Evolutionary conservation across 2,797 vertebrate species (phyloP).

Genomic region (Prunella strophiata): DNA sequence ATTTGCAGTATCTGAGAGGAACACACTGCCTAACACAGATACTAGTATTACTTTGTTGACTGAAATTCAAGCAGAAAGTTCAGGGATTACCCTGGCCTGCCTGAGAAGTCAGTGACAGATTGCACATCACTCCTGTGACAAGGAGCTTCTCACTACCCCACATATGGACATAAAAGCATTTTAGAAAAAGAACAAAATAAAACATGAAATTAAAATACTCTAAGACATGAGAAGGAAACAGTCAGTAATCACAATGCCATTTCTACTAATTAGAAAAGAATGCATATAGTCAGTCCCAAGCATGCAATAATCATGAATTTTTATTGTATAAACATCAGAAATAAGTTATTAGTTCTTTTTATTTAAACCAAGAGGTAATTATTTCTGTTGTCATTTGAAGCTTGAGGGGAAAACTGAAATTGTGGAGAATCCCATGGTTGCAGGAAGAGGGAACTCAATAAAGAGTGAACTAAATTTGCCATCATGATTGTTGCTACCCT

Average conservation of each 20-base stretch:
- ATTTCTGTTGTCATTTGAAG: slow-evolving; percentile 29
- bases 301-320: slow-evolving; percentile 2
- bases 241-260: neutral
- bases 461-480: neutral
- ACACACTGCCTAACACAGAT: neutral
- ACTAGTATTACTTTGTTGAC: neutral
- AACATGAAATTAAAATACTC: neutral
- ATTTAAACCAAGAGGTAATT: slow-evolving; percentile 17
- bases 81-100: neutral
- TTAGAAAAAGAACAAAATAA: neutral
- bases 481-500: neutral
- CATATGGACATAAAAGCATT: neutral
- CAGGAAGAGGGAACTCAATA: neutral
- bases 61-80: neutral
- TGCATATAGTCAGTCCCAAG: slow-evolving; percentile 1
- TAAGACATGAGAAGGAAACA: neutral
- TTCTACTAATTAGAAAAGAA: slow-evolving; percentile 45
- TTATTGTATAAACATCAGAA: slow-evolving; percentile 34
- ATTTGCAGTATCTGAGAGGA: neutral
- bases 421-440: neutral
- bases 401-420: slow-evolving; percentile 1
- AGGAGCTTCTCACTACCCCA: neutral
- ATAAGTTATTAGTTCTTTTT: slow-evolving; percentile 24
- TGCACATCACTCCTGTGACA: neutral
- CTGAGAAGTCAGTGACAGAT: neutral